Conservation (phyloP, 2,888 invertebrate genomes). For the Drosophila siamana region DNA sequence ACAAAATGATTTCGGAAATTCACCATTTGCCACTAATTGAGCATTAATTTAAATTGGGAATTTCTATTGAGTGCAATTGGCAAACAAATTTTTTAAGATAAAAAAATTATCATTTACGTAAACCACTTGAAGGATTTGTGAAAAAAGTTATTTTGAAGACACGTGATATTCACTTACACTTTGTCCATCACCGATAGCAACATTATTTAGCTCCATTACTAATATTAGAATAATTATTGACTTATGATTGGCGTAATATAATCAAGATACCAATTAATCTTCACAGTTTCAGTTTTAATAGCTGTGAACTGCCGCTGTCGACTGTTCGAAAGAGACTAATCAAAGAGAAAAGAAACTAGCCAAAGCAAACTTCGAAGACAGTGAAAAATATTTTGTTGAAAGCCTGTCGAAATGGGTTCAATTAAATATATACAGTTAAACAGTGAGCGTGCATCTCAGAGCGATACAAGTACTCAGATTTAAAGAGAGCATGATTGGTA, state of each 20-base stretch:
- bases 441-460: constrained; percentile 30
- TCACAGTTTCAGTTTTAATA: constrained; percentile 6
- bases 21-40: background rate
- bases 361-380: constrained; percentile 10
- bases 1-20: background rate
- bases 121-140: constrained; percentile 17
- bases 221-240: background rate
- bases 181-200: constrained; percentile 46
- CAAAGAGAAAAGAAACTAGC: constrained; percentile 37
- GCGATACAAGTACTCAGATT: constrained; percentile 3
- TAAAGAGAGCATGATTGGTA: constrained; percentile 18
- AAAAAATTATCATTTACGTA: constrained; percentile 52
- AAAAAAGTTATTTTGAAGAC: no score
- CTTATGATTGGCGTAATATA: constrained; percentile 31
- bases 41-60: constrained; percentile 3
- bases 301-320: constrained; percentile 26
- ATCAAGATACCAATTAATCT: constrained; percentile 26
- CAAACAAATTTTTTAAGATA: background rate
- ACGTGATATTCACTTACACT: constrained; percentile 43
- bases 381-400: constrained; percentile 42
- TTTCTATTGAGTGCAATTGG: constrained; percentile 30
- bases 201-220: constrained; percentile 63
- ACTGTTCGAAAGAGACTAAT: constrained; percentile 49
- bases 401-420: constrained; percentile 58
- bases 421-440: constrained; percentile 49